A percentile compares a stretch with the other conserved stretches of the same genome.
Conservation (phyloP, 2,888 invertebrate genomes). For the Zhengitettix transpicula region DNA sequence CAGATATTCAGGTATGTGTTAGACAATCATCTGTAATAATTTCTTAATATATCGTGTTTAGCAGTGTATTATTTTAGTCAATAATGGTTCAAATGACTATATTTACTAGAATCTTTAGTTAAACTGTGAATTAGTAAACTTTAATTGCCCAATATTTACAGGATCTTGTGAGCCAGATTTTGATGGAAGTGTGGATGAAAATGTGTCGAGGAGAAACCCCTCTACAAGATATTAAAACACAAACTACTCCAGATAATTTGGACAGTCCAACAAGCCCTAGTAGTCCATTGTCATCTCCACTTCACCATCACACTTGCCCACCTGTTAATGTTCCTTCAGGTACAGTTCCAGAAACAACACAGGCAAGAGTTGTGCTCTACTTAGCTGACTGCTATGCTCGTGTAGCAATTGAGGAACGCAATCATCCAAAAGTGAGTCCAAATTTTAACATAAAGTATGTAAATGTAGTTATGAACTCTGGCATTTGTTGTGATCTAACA, state of each 20-base stretch:
- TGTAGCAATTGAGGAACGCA: conserved; percentile 54
- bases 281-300: no score
- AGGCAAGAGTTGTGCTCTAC: conserved; percentile 25
- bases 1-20: conserved; percentile 1
- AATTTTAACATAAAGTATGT: neutral
- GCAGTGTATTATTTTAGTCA: neutral
- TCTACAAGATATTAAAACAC: conserved; percentile 29
- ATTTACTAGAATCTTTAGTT: no score
- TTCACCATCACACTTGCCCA: no score
- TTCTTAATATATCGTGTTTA: neutral
- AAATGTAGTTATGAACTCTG: neutral
- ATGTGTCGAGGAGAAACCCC: conserved; percentile 39
- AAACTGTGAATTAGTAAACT: no score
- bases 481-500: no score
- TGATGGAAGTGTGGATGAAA: conserved; percentile 47
- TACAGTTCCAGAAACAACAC: neutral
- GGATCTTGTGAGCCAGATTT: conserved; percentile 43
- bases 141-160: conserved; percentile 16
- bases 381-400: conserved; percentile 50
- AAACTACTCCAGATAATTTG: conserved; percentile 19
- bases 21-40: neutral
- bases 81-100: no score
- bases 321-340: no score
- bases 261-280: conserved; percentile 20
- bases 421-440: conserved; percentile 44